Conservation (phyloP, 2,888 invertebrate species). For the Drosophila flavopinicola region DNA sequence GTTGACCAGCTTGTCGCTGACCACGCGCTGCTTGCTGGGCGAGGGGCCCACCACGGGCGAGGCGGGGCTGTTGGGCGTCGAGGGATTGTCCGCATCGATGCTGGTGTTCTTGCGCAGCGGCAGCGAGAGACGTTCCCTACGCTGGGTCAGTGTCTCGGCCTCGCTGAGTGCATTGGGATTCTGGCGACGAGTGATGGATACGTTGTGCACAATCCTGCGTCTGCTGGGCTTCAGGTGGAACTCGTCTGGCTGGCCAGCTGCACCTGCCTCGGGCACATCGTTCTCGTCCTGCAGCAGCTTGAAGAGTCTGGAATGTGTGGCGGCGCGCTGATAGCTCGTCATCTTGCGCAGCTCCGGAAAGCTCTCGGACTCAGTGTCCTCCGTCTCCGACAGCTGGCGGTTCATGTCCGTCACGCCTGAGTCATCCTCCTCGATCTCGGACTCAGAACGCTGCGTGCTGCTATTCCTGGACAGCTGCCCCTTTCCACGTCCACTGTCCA, state of each 20-base stretch:
- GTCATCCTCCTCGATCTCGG: constrained; percentile 87
- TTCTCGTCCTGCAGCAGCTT: constrained; percentile 87
- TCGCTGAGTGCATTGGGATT: constrained; percentile 80
- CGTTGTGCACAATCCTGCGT: constrained; percentile 84
- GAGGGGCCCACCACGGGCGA: constrained; percentile 83
- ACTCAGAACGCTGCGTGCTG: constrained; percentile 85
- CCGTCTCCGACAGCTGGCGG: constrained; percentile 88
- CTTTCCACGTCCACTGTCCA: constrained; percentile 75
- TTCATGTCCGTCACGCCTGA: constrained; percentile 90
- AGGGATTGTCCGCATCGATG: constrained; percentile 85
- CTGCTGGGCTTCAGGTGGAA: constrained; percentile 79
- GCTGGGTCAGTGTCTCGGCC: constrained; percentile 83
- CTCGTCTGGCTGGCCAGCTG: constrained; percentile 67
- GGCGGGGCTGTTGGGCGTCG: constrained; percentile 85
- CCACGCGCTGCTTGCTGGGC: constrained; percentile 83
- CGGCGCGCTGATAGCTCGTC: constrained; percentile 88
- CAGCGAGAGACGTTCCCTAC: constrained; percentile 85
- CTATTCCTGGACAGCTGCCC: constrained; percentile 81
- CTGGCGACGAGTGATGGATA: constrained; percentile 83
- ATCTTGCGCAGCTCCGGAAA: constrained; percentile 86
- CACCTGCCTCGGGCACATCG: constrained; percentile 77
- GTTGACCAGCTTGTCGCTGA: constrained; percentile 86
- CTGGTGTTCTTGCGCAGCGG: constrained; percentile 84
- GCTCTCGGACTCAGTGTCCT: constrained; percentile 88
- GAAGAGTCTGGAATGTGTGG: constrained; percentile 90